Evolutionary conservation across 2,888 invertebrate genomes (phyloP).

Genomic region (Mesorhabditis belari): DNA sequence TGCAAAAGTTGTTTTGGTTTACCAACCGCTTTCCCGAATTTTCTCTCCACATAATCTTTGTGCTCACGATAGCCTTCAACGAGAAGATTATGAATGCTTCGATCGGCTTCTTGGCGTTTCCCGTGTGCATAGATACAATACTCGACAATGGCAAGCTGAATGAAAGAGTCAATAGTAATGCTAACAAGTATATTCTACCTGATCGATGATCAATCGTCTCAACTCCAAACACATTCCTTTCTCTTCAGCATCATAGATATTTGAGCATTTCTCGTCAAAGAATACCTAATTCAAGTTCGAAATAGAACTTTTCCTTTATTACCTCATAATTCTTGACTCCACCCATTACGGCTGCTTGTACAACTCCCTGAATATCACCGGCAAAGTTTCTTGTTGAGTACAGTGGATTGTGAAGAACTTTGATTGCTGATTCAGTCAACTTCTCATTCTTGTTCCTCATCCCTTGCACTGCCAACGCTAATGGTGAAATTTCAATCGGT

Average conservation of each 20-base stretch:
- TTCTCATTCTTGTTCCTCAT: not conserved
- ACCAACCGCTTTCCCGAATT: conserved; percentile 28
- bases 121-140: conserved; percentile 42
- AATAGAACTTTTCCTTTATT: not conserved
- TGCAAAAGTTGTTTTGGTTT: no score
- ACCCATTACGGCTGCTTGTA: conserved; percentile 33
- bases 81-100: conserved; percentile 31
- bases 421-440: conserved; percentile 9
- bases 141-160: conserved; percentile 37
- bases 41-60: conserved; percentile 32
- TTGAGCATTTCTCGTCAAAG: conserved; percentile 32
- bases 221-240: conserved; percentile 19
- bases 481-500: not conserved
- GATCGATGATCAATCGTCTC: conserved; percentile 31
- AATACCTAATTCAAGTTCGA: conserved; percentile 14
- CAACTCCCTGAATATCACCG: conserved; percentile 39
- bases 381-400: conserved; percentile 21
- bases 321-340: conserved; percentile 35
- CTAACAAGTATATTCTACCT: conserved; percentile 7
- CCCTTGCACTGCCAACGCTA: not conserved
- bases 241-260: conserved; percentile 31
- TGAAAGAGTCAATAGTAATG: not conserved
- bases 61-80: conserved; percentile 32
- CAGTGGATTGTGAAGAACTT: conserved; percentile 11
- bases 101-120: conserved; percentile 2